Evolutionary conservation across 64 coral and sea anemone genomes (phyloP), one percentile per base, ranked within the genome.

Genomic region (Dendrophyllia cribrosa): DNA sequence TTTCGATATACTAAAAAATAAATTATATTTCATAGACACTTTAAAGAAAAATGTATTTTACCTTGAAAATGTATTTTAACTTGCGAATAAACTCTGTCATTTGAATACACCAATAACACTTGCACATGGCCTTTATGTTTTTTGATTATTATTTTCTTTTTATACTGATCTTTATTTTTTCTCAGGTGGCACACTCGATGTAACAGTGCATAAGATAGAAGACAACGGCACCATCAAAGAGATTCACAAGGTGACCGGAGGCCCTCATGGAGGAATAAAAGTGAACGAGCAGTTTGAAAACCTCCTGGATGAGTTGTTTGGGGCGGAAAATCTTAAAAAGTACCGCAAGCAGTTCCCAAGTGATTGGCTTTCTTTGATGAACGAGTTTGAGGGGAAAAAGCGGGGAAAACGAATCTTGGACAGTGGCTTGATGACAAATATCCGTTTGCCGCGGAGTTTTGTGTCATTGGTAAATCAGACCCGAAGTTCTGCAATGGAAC

Each of bases 111-210:
- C 34, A 34, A 34, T 34, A 34, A 34, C 34, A 34, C 34, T 34
- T 34, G 0, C 34, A 34, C 34, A 34, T 34, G 0, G 34, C 34
- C 34, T 34, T 34, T 34, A 0, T 55, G 6, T 55, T 55, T 55
- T 8, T 55, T 55, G 52, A 55, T 19, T 63, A 12, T 63, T 20
- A 3, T 63, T 19, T 63, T 63, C 4, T 4, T 82, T 53, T 6
- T 1, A 34, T 34, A 34, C 34, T 34, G 2, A 34, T 34, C 34
- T 34, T 20, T 59, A 7, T 25, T 59, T 59, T 53, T 66, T 79
- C 43, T 12, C 53, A 92, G 90, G 90, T 12, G 90, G 90, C 9
- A 92, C 90, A 11, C 44, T 92, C 9, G 90, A 92, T 66, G 84
- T 92, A 15, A 92, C 90, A 16, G 68, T 67, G 4, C 90, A 92